Evolutionary conservation across 1,140 invertebrate genomes (phyloP), one percentile per base, ranked within the genome.

Genomic region (Matsumurasca onukii): DNA sequence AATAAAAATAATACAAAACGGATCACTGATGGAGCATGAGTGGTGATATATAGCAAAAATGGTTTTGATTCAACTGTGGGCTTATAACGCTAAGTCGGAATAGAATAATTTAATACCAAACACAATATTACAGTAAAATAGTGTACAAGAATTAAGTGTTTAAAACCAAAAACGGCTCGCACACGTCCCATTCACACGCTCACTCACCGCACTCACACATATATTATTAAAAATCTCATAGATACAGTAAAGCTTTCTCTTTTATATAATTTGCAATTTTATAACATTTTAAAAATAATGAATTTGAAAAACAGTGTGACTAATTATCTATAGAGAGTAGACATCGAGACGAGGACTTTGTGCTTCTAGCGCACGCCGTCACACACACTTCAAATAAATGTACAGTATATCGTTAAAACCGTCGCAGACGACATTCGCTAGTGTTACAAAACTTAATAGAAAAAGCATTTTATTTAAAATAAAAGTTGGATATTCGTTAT

Each of bases 201-300:
- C 25, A 65, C 62, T 30, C 39, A 5, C 27, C 22, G 45, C 31
- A 45, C 62, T 48, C 39, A 65, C n/a, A 65, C 31, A 59, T 59
- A 59, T 59, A 59, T 59, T 65, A 65, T 65, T 45, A 65, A 45
- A 65, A 65, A 65, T 65, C 62, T 45, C 39, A 65, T 65, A 65
- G 62, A 65, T 65, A 65, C 62, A 65, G 55, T 65, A 65, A 65
- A 65, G 62, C 62, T 65, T 48, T 65, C 31, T 65, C n/a, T 65
- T 31, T 48, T 59, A 59, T 65, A 65, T 65, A 39, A 65, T 65
- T 65, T 65, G 62, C 62, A 65, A 45, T 65, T 65, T 65, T 45
- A 65, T 45, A 65, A 65, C 62, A 45, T 65, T 65, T 65, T 65
- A 45, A 45, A 65, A 65, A 65, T 45, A 65, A 65, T 65, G 31